Evolutionary conservation across 2,888 invertebrate genomes (phyloP).

Genomic region (Lumbricus terrestris): DNA sequence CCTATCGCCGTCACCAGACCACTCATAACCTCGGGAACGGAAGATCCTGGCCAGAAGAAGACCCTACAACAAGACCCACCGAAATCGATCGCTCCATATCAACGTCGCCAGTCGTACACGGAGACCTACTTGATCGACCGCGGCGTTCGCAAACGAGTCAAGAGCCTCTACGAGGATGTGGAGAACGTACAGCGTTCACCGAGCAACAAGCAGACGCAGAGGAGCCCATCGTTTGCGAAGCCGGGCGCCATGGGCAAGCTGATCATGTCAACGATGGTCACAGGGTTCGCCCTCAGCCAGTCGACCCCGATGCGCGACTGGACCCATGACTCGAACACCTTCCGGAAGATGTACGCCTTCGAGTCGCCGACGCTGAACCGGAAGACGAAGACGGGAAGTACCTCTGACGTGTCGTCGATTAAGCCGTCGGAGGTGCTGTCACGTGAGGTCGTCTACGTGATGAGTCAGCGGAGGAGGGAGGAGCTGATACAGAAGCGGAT

Average conservation of each 20-base stretch:
- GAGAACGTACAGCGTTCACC: not conserved
- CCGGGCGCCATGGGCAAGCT: slow-evolving; percentile 9
- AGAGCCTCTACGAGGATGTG: not conserved
- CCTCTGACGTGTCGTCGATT: slow-evolving; percentile 27
- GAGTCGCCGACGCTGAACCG: slow-evolving; percentile 21
- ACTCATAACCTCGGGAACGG: not conserved
- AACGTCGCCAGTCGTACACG: not conserved
- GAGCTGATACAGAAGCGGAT: slow-evolving; percentile 27
- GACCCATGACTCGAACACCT: not conserved
- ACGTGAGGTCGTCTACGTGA: slow-evolving; percentile 29
- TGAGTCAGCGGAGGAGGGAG: slow-evolving; percentile 33
- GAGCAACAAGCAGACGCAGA: not conserved
- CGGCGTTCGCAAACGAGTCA: slow-evolving; percentile 26
- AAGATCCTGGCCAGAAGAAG: not conserved
- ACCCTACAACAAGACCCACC: not conserved
- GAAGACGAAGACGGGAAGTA: slow-evolving; percentile 26
- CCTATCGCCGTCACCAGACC: not conserved
- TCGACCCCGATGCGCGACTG: slow-evolving; percentile 10
- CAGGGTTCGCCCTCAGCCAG: slow-evolving; percentile 9
- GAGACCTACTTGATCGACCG: slow-evolving; percentile 27
- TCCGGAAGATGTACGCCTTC: slow-evolving; percentile 18
- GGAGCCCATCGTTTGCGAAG: not conserved
- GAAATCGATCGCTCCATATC: not conserved
- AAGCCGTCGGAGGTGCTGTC: slow-evolving; percentile 26
- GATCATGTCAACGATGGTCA: slow-evolving; percentile 5